Evolutionary conservation across 2,888 invertebrate species (phyloP).

Genomic region (Seladonia tumulorum): DNA sequence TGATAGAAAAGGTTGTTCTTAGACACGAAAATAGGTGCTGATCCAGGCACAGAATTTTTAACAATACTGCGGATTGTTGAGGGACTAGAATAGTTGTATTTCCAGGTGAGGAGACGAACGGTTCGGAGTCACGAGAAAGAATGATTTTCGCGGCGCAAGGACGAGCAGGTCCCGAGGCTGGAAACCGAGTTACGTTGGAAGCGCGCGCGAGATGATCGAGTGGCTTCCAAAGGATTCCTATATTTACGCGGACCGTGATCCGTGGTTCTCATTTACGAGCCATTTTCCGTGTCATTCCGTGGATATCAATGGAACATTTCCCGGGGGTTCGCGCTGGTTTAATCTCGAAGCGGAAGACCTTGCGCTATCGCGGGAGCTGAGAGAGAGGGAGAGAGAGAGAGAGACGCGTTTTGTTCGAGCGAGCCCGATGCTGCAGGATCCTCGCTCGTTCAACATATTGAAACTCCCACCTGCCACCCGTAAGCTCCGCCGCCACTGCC

Average conservation of each 20-base stretch:
- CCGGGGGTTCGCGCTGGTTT: slow-evolving; percentile 51
- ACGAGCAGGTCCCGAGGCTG: neutral
- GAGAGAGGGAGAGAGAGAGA: neutral
- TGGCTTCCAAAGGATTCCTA: slow-evolving; percentile 9
- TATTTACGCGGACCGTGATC: slow-evolving; percentile 10
- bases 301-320: slow-evolving; percentile 48
- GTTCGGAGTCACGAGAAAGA: neutral
- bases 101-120: neutral
- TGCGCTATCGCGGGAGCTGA: neutral
- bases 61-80: neutral
- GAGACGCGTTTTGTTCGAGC: slow-evolving; percentile 42
- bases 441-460: slow-evolving; percentile 52
- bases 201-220: slow-evolving; percentile 1
- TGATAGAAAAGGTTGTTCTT: neutral
- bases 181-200: neutral
- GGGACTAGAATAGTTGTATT: neutral
- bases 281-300: slow-evolving; percentile 23
- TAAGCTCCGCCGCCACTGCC: neutral
- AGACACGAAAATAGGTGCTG: neutral
- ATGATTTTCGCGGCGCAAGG: neutral
- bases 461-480: slow-evolving; percentile 58
- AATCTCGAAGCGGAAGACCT: slow-evolving; percentile 49
- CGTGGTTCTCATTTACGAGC: slow-evolving; percentile 21
- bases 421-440: slow-evolving; percentile 26
- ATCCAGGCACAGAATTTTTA: neutral